Conservation (phyloP, 2,797 vertebrate species). For the Lycodopsis pacificus region DNA sequence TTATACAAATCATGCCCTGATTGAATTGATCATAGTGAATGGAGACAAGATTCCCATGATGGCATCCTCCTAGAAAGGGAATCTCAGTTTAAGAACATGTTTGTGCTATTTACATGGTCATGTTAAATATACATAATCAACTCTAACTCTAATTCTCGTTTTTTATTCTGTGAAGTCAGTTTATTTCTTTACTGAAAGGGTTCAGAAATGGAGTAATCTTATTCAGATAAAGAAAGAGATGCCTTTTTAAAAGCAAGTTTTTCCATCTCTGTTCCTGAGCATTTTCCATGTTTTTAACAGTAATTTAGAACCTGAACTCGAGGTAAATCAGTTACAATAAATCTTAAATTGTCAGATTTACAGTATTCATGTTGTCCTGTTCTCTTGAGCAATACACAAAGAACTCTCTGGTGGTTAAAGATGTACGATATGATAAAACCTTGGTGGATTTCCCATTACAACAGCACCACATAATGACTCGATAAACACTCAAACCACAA, state of each 20-base stretch:
- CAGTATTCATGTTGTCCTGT: not conserved
- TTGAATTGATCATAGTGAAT: not conserved
- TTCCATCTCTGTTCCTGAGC: too few relatives aligned
- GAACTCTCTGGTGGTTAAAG: not conserved
- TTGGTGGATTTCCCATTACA: not conserved
- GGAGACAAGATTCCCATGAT: constrained; percentile 19
- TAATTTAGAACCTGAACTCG: not conserved
- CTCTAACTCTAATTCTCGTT: not conserved
- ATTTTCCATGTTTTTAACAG: not conserved
- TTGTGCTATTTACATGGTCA: not conserved
- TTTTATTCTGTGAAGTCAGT: not conserved
- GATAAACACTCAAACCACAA: not conserved
- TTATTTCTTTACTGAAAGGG: not conserved
- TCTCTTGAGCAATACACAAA: not conserved
- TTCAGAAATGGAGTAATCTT: not conserved
- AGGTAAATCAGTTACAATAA: not conserved
- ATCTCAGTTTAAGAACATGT: not conserved
- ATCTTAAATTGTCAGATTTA: not conserved
- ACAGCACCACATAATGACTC: not conserved
- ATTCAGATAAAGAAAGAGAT: not conserved
- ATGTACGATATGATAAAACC: not conserved
- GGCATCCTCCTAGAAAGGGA: not conserved
- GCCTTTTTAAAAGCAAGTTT: not conserved
- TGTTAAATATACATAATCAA: not conserved
- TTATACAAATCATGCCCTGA: not conserved